Evolutionary conservation across 2,888 invertebrate species (phyloP).

Genomic region (Tholera decimalis): DNA sequence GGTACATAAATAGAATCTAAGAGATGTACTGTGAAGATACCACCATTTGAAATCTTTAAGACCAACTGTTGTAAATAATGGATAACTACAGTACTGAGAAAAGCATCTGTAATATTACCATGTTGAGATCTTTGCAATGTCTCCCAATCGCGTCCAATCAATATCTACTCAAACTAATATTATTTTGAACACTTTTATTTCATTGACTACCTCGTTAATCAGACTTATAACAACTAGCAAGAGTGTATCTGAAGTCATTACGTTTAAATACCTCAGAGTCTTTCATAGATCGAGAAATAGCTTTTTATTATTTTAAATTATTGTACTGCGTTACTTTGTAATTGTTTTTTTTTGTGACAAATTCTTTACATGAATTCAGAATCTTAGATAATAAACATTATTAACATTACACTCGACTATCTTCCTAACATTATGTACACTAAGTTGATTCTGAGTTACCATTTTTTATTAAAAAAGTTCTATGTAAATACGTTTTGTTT

Average conservation of each 20-base stretch:
- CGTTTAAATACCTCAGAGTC: conserved; percentile 34
- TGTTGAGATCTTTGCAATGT: conserved; percentile 32
- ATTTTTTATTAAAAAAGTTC: not conserved
- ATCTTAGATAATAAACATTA: not conserved
- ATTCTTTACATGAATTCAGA: conserved; percentile 29
- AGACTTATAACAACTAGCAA: conserved; percentile 46
- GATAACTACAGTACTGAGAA: not conserved
- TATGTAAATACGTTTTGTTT: conserved; percentile 3
- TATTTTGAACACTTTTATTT: conserved; percentile 43
- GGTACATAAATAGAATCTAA: conserved; percentile 20
- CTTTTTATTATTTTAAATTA: conserved; percentile 29
- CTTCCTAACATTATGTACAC: not conserved
- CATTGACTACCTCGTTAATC: conserved; percentile 50
- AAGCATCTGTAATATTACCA: not conserved
- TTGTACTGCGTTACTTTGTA: conserved; percentile 25
- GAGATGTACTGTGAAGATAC: conserved; percentile 42
- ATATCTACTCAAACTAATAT: conserved; percentile 39
- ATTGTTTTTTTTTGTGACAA: conserved; percentile 18
- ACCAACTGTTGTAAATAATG: conserved; percentile 18
- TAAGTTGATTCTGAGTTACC: not conserved
- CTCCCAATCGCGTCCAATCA: conserved; percentile 48
- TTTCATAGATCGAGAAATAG: conserved; percentile 27
- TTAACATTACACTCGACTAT: not conserved
- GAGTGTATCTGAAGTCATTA: conserved; percentile 44
- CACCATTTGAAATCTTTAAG: not conserved